Conservation (phyloP, 2,888 invertebrate genomes). For the Augochlorella aurata region DNA sequence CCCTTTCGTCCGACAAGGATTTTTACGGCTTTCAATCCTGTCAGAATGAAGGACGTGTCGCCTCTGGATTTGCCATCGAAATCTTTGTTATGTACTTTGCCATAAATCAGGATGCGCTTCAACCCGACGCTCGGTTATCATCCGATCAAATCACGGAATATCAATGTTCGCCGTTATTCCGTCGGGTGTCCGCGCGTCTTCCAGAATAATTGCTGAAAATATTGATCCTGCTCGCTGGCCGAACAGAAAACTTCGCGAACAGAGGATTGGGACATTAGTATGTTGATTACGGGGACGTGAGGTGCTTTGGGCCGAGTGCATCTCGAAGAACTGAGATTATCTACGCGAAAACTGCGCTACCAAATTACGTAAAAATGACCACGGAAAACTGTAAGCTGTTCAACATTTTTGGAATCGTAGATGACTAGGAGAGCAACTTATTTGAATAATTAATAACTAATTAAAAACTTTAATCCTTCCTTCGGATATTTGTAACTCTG, state of each 20-base stretch:
- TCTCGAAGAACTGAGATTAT: background rate
- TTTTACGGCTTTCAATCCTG: conserved; percentile 78
- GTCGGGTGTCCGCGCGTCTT: background rate
- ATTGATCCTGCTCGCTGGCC: background rate
- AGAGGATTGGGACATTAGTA: background rate
- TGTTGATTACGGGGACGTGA: background rate
- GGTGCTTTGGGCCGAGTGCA: background rate
- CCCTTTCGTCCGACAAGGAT: conserved; percentile 76
- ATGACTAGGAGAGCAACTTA: too few relatives aligned
- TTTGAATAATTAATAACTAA: too few relatives aligned
- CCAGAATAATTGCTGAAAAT: background rate
- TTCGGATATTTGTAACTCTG: background rate
- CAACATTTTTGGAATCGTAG: too few relatives aligned
- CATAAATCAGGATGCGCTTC: conserved; percentile 61
- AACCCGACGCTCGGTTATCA: conserved; percentile 41
- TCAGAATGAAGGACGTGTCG: conserved; percentile 69
- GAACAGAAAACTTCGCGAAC: background rate
- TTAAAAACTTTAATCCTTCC: background rate
- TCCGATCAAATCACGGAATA: conserved; percentile 38
- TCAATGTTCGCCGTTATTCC: conserved; percentile 30
- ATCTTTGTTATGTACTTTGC: conserved; percentile 68
- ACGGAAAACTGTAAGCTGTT: too few relatives aligned
- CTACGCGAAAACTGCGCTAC: too few relatives aligned
- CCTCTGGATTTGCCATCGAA: conserved; percentile 69
- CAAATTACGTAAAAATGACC: too few relatives aligned